Conservation (phyloP, 2,888 invertebrate species). For the Leucoma salicis region DNA sequence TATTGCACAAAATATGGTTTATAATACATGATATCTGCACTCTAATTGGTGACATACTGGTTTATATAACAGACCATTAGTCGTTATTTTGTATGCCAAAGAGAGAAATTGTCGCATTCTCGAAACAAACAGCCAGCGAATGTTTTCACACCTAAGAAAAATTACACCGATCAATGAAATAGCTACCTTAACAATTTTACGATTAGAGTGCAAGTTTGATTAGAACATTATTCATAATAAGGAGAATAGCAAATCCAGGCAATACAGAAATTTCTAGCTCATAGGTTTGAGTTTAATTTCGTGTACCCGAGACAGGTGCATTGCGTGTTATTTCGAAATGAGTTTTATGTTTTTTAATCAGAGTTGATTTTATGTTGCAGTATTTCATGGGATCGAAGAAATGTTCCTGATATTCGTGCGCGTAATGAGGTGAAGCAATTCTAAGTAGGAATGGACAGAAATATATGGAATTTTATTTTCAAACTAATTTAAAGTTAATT, state of each 20-base stretch:
- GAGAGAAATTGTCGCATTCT: conserved; percentile 71
- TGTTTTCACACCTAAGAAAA: conserved; percentile 66
- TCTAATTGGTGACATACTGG: conserved; percentile 67
- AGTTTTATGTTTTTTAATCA: conserved; percentile 21
- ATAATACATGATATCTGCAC: background rate
- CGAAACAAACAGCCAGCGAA: conserved; percentile 46
- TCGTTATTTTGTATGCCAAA: conserved; percentile 62
- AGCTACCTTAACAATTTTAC: conserved; percentile 19
- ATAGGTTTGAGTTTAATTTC: conserved; percentile 69
- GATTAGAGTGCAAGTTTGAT: conserved; percentile 30
- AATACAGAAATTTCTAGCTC: conserved; percentile 64
- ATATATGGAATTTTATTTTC: conserved; percentile 34
- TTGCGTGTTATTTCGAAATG: conserved; percentile 14
- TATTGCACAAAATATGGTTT: no score
- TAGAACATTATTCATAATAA: conserved; percentile 36
- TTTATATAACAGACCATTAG: conserved; percentile 64
- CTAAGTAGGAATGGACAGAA: conserved; percentile 55
- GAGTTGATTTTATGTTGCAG: conserved; percentile 26
- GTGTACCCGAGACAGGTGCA: conserved; percentile 42
- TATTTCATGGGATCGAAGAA: conserved; percentile 16
- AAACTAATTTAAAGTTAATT: conserved; percentile 32
- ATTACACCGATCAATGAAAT: conserved; percentile 21
- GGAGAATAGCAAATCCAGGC: conserved; percentile 53
- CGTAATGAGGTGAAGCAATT: conserved; percentile 75
- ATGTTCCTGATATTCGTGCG: conserved; percentile 60